Base-by-base conservation (phyloP, 1,140 invertebrate genomes). In the Anadara kagoshimensis region DNA sequence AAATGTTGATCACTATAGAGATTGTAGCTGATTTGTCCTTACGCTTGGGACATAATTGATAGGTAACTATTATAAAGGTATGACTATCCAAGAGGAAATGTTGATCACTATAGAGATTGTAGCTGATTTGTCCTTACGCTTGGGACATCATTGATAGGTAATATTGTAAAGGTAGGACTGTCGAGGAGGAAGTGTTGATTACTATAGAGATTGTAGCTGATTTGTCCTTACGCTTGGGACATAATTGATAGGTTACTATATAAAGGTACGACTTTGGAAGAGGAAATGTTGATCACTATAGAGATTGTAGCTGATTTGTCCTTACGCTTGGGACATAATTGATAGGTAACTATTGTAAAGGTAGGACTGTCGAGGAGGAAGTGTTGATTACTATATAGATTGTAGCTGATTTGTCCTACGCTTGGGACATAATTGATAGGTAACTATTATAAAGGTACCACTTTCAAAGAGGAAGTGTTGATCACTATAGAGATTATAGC, bases 401-500 rank as follows among this genome's bases (percentile, higher is more conserved):
- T 72, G 94, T 98, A 43, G 95, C 94, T 56, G 97, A 99, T 90
- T 92, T 98, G 58, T 97, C 96, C 81, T 47, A 47, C 16, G 45
- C 45, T 47, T 47, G 45, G 45, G 16, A 8, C 45, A 47, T 47
- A 10, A 47, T 47, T 47, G 45, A 47, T 16, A 10, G 8, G 8
- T 47, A 10, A 47, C 99, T 47, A 47, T 47, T 47, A n/a, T n/a
- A n/a, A n/a, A n/a, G n/a, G n/a, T n/a, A n/a, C n/a, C n/a, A n/a
- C n/a, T n/a, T n/a, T n/a, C n/a, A n/a, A 96, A 79, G 97, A 99
- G 90, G 95, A 98, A 83, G 93, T 94, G 11, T 91, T 98, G 49
- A 96, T 98, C n/a, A 94, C 93, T 43, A 91, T 98, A 49, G 95
- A 98, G 89, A 95, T 98, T 73, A 94, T 98, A 43, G 95, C 94